Percentiles rank a stretch among this genome's conserved stretches.
Conservation (phyloP, 1,140 invertebrate genomes). For the Drosophila arizonae region DNA sequence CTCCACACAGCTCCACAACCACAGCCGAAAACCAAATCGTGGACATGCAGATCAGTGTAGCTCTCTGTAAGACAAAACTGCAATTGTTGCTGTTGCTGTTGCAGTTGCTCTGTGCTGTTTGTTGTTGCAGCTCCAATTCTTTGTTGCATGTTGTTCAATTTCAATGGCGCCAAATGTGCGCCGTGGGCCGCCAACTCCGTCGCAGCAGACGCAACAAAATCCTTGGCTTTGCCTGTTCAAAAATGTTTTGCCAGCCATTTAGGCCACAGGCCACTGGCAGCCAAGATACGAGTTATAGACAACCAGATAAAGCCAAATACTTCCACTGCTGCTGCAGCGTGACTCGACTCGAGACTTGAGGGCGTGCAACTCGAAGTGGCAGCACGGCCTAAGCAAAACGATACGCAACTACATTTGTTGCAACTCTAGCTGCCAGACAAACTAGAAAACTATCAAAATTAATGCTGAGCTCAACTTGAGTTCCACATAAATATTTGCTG, state of each 20-base stretch:
- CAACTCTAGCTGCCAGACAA: too few relatives aligned
- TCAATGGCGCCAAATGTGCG: constrained; percentile 77
- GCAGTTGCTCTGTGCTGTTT: constrained; percentile 36
- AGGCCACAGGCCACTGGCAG: constrained; percentile 50
- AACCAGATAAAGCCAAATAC: constrained; percentile 53
- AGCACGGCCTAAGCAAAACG: constrained; percentile 2
- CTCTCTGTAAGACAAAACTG: constrained; percentile 5
- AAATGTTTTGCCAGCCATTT: constrained; percentile 55
- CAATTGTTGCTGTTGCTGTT: constrained; percentile 1
- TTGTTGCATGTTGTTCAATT: constrained; percentile 71
- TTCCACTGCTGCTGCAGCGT: constrained; percentile 36
- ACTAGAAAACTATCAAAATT: too few relatives aligned
- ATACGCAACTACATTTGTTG: constrained; percentile 5
- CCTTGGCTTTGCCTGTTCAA: constrained; percentile 64
- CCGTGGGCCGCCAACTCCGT: constrained; percentile 62
- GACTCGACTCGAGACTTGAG: constrained; percentile 25
- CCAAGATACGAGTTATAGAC: constrained; percentile 60
- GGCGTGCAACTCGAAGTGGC: constrained; percentile 6
- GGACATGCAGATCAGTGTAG: constrained; percentile 44
- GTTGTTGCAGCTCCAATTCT: constrained; percentile 41
- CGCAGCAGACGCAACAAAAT: constrained; percentile 55
- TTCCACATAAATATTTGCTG: too few relatives aligned
- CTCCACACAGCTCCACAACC: constrained; percentile 39
- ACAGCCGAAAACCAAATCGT: constrained; percentile 44
- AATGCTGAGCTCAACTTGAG: background rate